Conservation (phyloP, 1,140 invertebrate genomes). For the Heliconius hewitsoni region DNA sequence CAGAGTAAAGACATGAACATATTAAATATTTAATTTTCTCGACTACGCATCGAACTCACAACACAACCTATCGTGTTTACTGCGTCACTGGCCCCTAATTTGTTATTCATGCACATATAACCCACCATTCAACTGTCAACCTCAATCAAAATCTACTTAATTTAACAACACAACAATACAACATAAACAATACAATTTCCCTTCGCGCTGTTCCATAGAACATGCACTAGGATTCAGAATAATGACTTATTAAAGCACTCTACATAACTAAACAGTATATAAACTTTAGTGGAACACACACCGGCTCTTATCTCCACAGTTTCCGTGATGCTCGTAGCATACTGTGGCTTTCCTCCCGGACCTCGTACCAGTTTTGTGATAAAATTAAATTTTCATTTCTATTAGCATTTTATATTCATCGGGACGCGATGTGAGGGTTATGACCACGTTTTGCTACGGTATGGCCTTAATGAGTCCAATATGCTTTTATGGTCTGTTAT, state of each 20-base stretch:
- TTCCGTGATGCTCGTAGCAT: constrained; percentile 27
- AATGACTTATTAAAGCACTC: constrained; percentile 5
- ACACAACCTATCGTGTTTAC: too few species aligned
- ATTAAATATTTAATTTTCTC: too few species aligned
- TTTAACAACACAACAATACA: neutral
- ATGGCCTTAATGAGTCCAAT: constrained; percentile 19
- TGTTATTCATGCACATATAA: neutral
- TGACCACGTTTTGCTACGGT: constrained; percentile 1
- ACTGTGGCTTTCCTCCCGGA: constrained; percentile 22
- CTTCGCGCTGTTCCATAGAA: neutral
- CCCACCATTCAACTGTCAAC: neutral
- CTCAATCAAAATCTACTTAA: neutral
- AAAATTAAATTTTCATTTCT: constrained; percentile 28
- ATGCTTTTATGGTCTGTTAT: constrained; percentile 2
- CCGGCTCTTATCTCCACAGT: constrained; percentile 29
- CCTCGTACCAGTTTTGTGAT: constrained; percentile 26
- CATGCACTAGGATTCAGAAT: neutral
- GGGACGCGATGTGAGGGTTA: constrained; percentile 17
- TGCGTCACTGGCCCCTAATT: neutral
- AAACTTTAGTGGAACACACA: constrained; percentile 24
- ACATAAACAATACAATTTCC: neutral
- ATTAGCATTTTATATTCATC: constrained; percentile 27
- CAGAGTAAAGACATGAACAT: too few species aligned
- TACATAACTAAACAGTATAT: constrained; percentile 1
- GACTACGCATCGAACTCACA: too few species aligned